A percentile compares a stretch with the other conserved stretches of the same genome.
These are phyloP conservation scores for Cephalotes varians DNA, from an alignment of 2,888 invertebrate species.

Conservation along the genomic window DNA sequence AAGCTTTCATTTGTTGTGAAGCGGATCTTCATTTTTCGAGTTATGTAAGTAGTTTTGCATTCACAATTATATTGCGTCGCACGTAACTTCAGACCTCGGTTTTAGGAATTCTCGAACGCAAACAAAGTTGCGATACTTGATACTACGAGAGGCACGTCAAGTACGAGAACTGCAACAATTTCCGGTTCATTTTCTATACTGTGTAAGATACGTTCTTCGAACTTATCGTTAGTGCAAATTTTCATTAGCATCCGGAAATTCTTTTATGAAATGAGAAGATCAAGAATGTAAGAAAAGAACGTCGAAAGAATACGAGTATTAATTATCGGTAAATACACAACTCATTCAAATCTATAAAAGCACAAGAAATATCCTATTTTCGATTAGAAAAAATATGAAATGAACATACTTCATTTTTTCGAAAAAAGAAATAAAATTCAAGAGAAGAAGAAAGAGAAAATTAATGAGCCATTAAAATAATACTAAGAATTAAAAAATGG, in stretches of 20 bases:
- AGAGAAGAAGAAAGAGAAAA: neutral
- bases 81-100: constrained; percentile 35
- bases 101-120: constrained; percentile 31
- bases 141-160: constrained; percentile 39
- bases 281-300: neutral
- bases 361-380: neutral
- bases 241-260: constrained; percentile 15
- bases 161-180: constrained; percentile 40
- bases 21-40: constrained; percentile 39
- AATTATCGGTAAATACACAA: neutral
- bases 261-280: neutral
- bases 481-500: neutral
- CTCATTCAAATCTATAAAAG: neutral
- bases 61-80: constrained; percentile 42
- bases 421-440: neutral
- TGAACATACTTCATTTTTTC: neutral
- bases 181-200: constrained; percentile 35
- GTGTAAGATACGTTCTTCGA: neutral
- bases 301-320: neutral
- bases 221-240: constrained; percentile 3
- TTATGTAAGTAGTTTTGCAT: constrained; percentile 9
- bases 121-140: constrained; percentile 47
- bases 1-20: neutral
- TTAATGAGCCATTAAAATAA: neutral
- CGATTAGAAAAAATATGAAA: neutral